Evolutionary conservation across 1,140 invertebrate species (phyloP).

Genomic region (Sitophilus oryzae): DNA sequence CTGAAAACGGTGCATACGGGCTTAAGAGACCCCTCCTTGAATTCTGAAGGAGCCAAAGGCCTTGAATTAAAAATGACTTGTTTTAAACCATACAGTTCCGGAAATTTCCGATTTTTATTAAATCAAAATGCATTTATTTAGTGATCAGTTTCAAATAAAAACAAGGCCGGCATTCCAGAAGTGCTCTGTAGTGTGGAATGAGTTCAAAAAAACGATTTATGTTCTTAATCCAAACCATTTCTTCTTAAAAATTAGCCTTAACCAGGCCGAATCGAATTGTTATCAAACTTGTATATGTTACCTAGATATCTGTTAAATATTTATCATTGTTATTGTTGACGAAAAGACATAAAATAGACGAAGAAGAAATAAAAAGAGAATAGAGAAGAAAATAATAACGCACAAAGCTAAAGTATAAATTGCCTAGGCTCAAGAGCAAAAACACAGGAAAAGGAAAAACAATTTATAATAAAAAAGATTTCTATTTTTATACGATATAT

Average conservation of each 20-base stretch:
- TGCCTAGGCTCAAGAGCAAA: constrained; percentile 20
- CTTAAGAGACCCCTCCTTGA: too few relatives aligned
- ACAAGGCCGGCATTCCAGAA: constrained; percentile 12
- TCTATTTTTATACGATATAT: constrained; percentile 14
- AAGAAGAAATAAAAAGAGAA: not conserved
- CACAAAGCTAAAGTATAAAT: constrained; percentile 10
- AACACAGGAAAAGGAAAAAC: too few relatives aligned
- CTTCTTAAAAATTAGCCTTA: too few relatives aligned
- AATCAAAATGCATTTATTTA: too few relatives aligned
- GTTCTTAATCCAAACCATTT: too few relatives aligned
- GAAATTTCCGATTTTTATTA: too few relatives aligned
- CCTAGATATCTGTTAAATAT: constrained; percentile 22
- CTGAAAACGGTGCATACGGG: too few relatives aligned
- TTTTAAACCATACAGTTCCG: too few relatives aligned
- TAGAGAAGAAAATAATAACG: constrained; percentile 21
- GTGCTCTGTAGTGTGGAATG: constrained; percentile 36
- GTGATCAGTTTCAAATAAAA: too few relatives aligned
- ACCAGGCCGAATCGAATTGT: constrained; percentile 13
- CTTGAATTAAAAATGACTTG: too few relatives aligned
- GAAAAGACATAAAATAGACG: constrained; percentile 3
- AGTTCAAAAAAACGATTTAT: too few relatives aligned
- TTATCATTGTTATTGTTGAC: constrained; percentile 24
- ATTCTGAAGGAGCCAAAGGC: too few relatives aligned
- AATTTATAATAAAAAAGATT: constrained; percentile 15
- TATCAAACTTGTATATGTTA: constrained; percentile 15